Evolutionary conservation across 2,797 vertebrate species (phyloP), one percentile per base, ranked within the genome.

Genomic region (Pelochelys cantorii): DNA sequence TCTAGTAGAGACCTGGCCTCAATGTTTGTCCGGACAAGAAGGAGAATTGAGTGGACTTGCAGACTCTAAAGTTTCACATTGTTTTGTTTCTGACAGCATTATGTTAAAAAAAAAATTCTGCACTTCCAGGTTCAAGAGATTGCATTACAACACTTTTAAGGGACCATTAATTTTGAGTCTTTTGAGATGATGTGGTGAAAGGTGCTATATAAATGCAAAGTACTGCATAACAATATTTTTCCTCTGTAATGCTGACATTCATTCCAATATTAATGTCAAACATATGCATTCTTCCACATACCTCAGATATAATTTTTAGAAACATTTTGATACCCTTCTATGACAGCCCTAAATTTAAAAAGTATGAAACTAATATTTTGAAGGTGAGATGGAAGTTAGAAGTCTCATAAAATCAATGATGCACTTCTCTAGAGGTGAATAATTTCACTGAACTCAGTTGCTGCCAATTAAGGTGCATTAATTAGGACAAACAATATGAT

Each of bases 401-500:
- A 0, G 4, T 86, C 83, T 34, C 37, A 87, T 95, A 90, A 95
- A 96, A 93, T 54, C 84, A 89, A 85, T 93, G 84, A 94, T 80
- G 94, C 60, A n/a, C 11, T 29, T 94, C 88, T 80, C 86, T 52
- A 96, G 97, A 96, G 92, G 87, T 94, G 89, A 97, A 94, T 87
- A 90, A 95, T 96, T 97, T 93, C 96, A 96, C 91, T 95, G 84
- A 79, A 90, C 86, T 97, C 95, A 81, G 94, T 96, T 97, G 96
- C 85, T 86, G 96, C 97, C 95, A 93, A 91, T 97, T 90, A 79
- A 89, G 90, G 96, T 87, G 92, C 94, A 96, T 95, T 95, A 93
- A 94, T 96, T 79, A 95, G 96, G 93, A 91, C 96, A 93, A 90
- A 95, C 0, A 1, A 81, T 97, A 96, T 90, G 80, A 34, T 91